phyloP scores from a whole-genome alignment of 2,888 invertebrate species.

The Drosophila prostipennis region DNA sequence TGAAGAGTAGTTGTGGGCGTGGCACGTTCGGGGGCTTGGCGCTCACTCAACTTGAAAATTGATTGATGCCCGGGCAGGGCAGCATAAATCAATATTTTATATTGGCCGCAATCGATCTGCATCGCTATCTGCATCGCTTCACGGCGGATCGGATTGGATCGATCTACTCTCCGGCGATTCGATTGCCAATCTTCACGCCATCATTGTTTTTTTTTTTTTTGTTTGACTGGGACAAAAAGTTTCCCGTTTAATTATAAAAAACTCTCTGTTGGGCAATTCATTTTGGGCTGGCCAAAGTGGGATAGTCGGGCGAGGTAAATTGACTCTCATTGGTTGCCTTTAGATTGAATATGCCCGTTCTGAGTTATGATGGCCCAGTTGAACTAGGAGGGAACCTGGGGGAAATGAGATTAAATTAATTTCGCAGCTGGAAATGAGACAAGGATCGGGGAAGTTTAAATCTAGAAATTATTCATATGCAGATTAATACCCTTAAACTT shows the following conservation, averaged over 20 bases:
- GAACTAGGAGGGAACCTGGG: background rate
- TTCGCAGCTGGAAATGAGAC: background rate
- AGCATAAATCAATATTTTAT: constrained; percentile 63
- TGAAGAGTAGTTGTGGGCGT: constrained; percentile 20
- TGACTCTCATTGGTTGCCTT: constrained; percentile 35
- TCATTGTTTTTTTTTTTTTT: constrained; percentile 5
- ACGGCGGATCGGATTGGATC: constrained; percentile 11
- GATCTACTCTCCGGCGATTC: constrained; percentile 13
- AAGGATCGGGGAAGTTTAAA: no score
- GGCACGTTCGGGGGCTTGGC: constrained; percentile 46
- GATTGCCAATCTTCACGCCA: constrained; percentile 48
- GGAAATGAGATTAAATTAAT: constrained; percentile 24
- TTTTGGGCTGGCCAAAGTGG: constrained; percentile 12
- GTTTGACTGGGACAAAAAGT: constrained; percentile 9
- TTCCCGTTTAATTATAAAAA: constrained; percentile 43
- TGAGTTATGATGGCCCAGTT: constrained; percentile 16
- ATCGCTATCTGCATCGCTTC: constrained; percentile 5
- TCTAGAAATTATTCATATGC: no score
- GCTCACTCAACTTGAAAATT: constrained; percentile 61
- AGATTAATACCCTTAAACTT: background rate
- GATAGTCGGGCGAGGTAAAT: constrained; percentile 22
- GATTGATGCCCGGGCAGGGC: constrained; percentile 65
- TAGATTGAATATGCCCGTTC: constrained; percentile 6
- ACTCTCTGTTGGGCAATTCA: constrained; percentile 15
- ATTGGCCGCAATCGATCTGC: constrained; percentile 38